A percentile compares a stretch with the other conserved stretches of the same genome.
These are phyloP conservation scores for Pontoporia blainvillei DNA, from an alignment of 2,113 vertebrate species.

Conservation along the genomic window DNA sequence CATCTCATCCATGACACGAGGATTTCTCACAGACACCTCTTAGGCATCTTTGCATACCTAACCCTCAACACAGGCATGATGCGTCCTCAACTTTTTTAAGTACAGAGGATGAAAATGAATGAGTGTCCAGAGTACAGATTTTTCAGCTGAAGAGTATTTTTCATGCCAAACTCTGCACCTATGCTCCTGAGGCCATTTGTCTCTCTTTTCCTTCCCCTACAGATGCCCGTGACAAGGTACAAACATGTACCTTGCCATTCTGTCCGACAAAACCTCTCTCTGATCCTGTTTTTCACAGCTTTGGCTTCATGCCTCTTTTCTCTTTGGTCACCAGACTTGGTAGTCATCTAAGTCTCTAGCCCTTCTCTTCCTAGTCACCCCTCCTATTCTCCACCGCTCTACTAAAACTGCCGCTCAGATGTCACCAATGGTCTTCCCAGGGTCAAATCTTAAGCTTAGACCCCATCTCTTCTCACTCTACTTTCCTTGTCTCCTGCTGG, in stretches of 20 bases:
- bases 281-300: background rate
- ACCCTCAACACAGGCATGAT: accelerated
- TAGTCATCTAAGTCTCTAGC: background rate
- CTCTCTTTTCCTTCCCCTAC: background rate
- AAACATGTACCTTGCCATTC: background rate
- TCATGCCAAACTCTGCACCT: background rate
- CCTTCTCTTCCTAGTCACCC: background rate
- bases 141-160: background rate
- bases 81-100: background rate
- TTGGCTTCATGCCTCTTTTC: background rate
- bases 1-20: background rate
- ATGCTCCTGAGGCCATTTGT: background rate
- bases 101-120: background rate
- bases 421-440: background rate
- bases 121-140: background rate
- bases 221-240: background rate
- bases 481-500: background rate
- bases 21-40: background rate
- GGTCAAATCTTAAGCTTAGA: background rate
- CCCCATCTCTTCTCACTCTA: background rate
- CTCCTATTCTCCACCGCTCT: background rate
- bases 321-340: background rate
- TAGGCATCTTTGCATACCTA: background rate
- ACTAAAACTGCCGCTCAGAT: too few relatives aligned
- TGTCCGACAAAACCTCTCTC: background rate